Evolutionary conservation across 2,113 vertebrate species (phyloP), one percentile per base, ranked within the genome.

Genomic region (Marcusenius ussheri): DNA sequence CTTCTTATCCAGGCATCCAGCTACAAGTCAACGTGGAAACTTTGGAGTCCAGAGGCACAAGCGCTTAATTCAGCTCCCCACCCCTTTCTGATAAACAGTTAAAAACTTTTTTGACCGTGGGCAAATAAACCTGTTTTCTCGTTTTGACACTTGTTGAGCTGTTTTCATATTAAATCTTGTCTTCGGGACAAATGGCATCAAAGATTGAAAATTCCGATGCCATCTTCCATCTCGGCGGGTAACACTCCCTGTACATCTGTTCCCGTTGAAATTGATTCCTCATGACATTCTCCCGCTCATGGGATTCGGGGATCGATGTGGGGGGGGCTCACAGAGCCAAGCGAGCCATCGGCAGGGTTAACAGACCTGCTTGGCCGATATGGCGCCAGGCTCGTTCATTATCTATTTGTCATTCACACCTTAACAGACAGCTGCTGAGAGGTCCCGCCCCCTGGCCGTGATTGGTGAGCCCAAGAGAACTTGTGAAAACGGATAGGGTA

Each of bases 171-270:
- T 90, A 66, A 53, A 88, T 49, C 58, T 49, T 35, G 66, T 49
- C 90, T 90, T 31, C 74, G 89, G 89, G 89, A 93, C 90, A 91
- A 83, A 50, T 83, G 47, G 47, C 50, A 84, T 56, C 85, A 80
- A 87, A 49, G 70, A n/a, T 31, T 49, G 50, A 87, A 49, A 74
- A 90, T 77, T 42, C 39, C 50, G 86, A 92, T 31, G 62, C 89
- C 58, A 90, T n/a, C 45, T 89, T 90, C 88, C 91, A 91, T 92
- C 90, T 87, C 27, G 31, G 49, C 83, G 66, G 88, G 89, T 89
- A 5, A 85, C 89, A 77, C 90, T 91, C 31, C 89, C 47, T 27
- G 46, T 31, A 50, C 53, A 21, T 58, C 83, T 58, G 49, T 80
- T 89, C 89, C 80, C 74, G 27, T 84, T 83, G 58, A 56, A 89